phyloP scores from a whole-genome alignment of 1,140 invertebrate genomes.

The Drosophila ercepeae region DNA sequence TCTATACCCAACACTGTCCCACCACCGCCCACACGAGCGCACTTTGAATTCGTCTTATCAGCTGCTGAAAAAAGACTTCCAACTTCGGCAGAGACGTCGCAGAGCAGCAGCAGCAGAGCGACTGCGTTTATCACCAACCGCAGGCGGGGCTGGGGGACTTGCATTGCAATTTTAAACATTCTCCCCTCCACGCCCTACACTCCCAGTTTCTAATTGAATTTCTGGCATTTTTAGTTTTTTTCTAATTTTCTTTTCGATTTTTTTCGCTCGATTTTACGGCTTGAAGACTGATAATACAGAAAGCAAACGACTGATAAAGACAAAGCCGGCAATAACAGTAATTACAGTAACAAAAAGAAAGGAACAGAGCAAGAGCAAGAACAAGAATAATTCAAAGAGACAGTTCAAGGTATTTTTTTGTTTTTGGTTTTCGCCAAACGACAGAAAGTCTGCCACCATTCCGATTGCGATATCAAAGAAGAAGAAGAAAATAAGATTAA shows the following conservation, averaged over 20 bases:
- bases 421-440: constrained; percentile 21
- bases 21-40: constrained; percentile 23
- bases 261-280: constrained; percentile 3
- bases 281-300: constrained; percentile 48
- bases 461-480: background rate
- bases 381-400: background rate
- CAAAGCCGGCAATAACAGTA: constrained; percentile 50
- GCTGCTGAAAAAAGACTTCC: constrained; percentile 5
- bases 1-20: background rate
- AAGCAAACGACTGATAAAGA: constrained; percentile 51
- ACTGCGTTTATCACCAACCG: constrained; percentile 24
- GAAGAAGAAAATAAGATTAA: background rate
- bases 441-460: constrained; percentile 35
- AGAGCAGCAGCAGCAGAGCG: background rate
- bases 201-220: constrained; percentile 48
- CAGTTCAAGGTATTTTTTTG: constrained; percentile 27
- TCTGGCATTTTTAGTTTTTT: constrained; percentile 39
- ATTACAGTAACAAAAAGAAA: constrained; percentile 2
- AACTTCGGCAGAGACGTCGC: constrained; percentile 1
- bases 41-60: constrained; percentile 28
- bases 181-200: background rate
- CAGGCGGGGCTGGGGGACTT: constrained; percentile 12
- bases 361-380: background rate
- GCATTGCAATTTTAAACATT: constrained; percentile 37
- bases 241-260: background rate